Percentiles rank a stretch among this genome's conserved stretches.
These are phyloP conservation scores for Mareca penelope DNA, from an alignment of 2,797 vertebrate genomes.

Conservation along the genomic window DNA sequence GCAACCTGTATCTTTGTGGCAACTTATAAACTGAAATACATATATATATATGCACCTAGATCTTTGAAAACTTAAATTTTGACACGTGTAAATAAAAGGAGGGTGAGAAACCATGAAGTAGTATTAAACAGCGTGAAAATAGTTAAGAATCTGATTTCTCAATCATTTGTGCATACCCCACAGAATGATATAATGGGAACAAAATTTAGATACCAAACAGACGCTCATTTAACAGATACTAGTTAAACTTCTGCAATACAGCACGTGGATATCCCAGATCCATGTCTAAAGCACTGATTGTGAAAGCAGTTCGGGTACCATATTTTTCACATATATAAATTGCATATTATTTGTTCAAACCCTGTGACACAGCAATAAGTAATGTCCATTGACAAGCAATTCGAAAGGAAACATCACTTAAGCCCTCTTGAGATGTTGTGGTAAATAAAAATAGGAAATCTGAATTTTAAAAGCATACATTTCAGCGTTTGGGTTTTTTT, in stretches of 20 bases:
- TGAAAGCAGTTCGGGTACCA: not conserved
- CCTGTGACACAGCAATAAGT: not conserved
- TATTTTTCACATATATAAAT: not conserved
- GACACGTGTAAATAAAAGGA: not conserved
- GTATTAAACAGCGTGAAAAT: not conserved
- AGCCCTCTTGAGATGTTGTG: not conserved
- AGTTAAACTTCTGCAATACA: not conserved
- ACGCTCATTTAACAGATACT: not conserved
- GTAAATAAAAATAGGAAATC: not conserved
- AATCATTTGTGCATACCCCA: not conserved
- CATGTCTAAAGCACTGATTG: rapidly evolving
- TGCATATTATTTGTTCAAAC: not conserved
- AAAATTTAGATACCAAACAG: not conserved
- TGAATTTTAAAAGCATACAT: not conserved
- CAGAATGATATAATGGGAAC: not conserved
- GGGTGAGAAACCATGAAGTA: not conserved
- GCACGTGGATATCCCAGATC: not conserved
- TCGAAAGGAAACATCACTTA: not conserved
- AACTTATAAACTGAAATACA: not conserved
- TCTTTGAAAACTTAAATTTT: not conserved
- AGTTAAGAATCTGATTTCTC: not conserved
- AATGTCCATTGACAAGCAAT: rapidly evolving
- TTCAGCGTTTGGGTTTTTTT: not conserved
- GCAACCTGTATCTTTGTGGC: not conserved
- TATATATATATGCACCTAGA: not conserved